phyloP scores from a whole-genome alignment of 2,888 invertebrate genomes.

The Nebria brevicollis region DNA sequence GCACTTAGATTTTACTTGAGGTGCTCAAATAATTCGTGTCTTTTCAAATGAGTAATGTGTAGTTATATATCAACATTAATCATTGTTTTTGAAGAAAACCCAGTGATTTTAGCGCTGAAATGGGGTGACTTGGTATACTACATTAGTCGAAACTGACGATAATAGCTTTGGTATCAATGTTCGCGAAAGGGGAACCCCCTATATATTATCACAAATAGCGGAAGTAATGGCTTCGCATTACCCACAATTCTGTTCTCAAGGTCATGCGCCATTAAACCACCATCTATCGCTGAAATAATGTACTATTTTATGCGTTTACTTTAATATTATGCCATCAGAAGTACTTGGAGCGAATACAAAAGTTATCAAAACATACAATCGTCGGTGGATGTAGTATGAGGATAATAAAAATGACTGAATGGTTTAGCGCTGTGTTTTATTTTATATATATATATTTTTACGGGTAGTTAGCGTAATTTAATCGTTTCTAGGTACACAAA shows the following conservation, averaged over 20 bases:
- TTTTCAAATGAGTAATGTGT: background rate
- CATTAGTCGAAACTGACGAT: background rate
- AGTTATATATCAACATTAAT: background rate
- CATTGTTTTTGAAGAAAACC: background rate
- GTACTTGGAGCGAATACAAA: background rate
- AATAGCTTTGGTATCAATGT: background rate
- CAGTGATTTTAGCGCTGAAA: background rate
- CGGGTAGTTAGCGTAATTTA: too few species aligned
- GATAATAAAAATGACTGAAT: too few species aligned
- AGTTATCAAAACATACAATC: background rate
- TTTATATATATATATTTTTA: too few species aligned
- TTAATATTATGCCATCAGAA: background rate
- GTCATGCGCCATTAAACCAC: constrained; percentile 34
- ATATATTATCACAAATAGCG: constrained; percentile 34
- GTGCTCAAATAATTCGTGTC: background rate
- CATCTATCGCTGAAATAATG: background rate
- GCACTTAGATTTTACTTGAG: too few species aligned
- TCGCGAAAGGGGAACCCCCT: constrained; percentile 11
- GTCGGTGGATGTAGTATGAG: background rate
- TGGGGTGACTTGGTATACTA: background rate
- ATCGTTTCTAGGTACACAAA: too few species aligned
- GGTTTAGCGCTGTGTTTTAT: too few species aligned
- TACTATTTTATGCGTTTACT: background rate
- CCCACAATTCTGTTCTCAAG: constrained; percentile 24
- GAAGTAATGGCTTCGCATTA: constrained; percentile 15